phyloP scores from a whole-genome alignment of 2,888 invertebrate genomes.

The Drosophila putrida region DNA sequence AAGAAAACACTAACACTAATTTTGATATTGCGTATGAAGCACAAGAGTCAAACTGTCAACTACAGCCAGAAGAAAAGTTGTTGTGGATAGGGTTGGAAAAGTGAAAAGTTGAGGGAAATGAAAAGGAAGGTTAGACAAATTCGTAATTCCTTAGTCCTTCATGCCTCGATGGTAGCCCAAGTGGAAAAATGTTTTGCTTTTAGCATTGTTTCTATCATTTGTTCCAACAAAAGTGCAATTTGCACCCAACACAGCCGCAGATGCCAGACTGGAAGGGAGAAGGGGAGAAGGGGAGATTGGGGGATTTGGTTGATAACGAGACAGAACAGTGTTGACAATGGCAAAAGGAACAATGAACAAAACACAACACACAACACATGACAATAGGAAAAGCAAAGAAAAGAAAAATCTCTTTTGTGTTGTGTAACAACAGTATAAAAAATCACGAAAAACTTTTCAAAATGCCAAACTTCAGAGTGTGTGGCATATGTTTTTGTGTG shows the following conservation, averaged over 20 bases:
- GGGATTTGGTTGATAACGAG: conserved; percentile 44
- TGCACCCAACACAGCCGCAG: conserved; percentile 76
- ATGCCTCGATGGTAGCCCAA: conserved; percentile 6
- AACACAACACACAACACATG: conserved; percentile 52
- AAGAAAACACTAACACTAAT: conserved; percentile 56
- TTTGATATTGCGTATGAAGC: conserved; percentile 63
- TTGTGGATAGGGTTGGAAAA: conserved; percentile 46
- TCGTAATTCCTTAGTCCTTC: conserved; percentile 34
- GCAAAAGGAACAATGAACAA: conserved; percentile 50
- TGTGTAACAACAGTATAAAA: conserved; percentile 65
- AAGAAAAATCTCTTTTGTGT: conserved; percentile 75
- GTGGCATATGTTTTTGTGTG: conserved; percentile 62
- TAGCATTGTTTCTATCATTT: conserved; percentile 77
- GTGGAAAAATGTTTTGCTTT: conserved; percentile 69
- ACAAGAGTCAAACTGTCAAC: conserved; percentile 77
- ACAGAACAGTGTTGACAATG: conserved; percentile 77
- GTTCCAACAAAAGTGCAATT: conserved; percentile 81
- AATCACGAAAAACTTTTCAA: conserved; percentile 70
- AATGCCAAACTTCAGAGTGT: conserved; percentile 61
- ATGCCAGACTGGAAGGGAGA: conserved; percentile 10
- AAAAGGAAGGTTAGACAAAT: conserved; percentile 65
- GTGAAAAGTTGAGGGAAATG: conserved; percentile 76
- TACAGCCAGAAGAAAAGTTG: conserved; percentile 50
- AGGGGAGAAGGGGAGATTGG: conserved; percentile 3
- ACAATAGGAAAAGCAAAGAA: conserved; percentile 63